Percentiles rank a stretch among this genome's conserved stretches.
phyloP scores from a whole-genome alignment of 2,797 vertebrate species.

The Pseudochaenichthys georgianus region DNA sequence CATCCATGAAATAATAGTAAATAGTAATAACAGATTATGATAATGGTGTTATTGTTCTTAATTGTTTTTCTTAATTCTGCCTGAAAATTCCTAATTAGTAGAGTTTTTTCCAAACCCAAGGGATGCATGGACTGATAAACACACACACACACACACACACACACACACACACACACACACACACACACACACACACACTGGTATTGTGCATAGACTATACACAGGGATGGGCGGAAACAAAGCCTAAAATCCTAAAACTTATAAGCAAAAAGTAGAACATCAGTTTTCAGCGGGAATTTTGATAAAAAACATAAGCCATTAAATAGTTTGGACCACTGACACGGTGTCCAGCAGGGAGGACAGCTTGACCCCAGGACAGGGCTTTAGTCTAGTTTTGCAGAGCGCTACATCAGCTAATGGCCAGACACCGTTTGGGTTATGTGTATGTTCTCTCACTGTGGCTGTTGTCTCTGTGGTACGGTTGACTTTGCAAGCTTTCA shows the following conservation, averaged over 20 bases:
- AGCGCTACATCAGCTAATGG: neutral
- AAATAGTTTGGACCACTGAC: neutral
- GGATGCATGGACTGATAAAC: conserved; percentile 58
- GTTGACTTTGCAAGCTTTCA: neutral
- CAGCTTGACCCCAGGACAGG: too few species aligned
- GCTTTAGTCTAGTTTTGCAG: neutral
- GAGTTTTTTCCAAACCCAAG: conserved; percentile 47
- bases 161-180: neutral
- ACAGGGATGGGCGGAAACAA: conserved; percentile 47
- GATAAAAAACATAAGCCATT: neutral
- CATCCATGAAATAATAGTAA: conserved; percentile 43
- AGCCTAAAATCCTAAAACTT: too few species aligned
- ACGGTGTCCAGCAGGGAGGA: too few species aligned
- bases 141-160: neutral
- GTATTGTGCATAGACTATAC: neutral
- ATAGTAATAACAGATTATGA: conserved; percentile 51
- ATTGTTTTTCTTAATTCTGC: conserved; percentile 56
- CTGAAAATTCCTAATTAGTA: conserved; percentile 62
- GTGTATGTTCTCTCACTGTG: neutral
- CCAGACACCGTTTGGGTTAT: neutral
- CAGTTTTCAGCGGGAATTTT: neutral
- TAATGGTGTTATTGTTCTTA: conserved; percentile 54
- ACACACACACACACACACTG: too few species aligned
- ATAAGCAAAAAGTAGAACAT: neutral
- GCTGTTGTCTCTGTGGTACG: neutral